A percentile compares a stretch with the other conserved stretches of the same genome.
These are phyloP conservation scores for Sycobia sp. DNA, from an alignment of 1,140 invertebrate genomes.

Conservation along the genomic window DNA sequence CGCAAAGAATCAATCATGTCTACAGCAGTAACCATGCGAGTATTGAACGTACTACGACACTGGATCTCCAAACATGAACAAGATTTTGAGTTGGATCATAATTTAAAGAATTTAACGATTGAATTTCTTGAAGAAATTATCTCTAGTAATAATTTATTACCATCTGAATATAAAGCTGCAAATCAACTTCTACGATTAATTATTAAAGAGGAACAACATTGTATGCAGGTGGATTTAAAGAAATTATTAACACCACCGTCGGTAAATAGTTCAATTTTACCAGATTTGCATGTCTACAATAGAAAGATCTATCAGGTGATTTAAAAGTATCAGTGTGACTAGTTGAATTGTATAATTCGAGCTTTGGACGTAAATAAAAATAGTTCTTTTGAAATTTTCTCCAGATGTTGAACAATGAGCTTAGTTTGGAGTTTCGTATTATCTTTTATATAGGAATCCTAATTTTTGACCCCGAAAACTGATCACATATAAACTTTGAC, in stretches of 20 bases:
- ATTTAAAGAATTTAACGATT: slow-evolving; percentile 78
- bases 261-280: slow-evolving; percentile 59
- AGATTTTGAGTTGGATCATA: slow-evolving; percentile 83
- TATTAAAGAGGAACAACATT: slow-evolving; percentile 72
- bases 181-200: slow-evolving; percentile 79
- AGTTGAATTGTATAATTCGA: too few relatives aligned
- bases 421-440: too few relatives aligned
- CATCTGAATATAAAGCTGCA: slow-evolving; percentile 89
- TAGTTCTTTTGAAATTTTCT: too few relatives aligned
- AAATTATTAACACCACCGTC: slow-evolving; percentile 73
- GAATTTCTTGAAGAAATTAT: slow-evolving; percentile 90
- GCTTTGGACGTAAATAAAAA: too few relatives aligned
- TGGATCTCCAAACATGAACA: slow-evolving; percentile 75
- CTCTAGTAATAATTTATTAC: slow-evolving; percentile 82
- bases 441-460: too few relatives aligned
- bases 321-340: too few relatives aligned
- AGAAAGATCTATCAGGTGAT: too few relatives aligned
- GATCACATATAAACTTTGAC: too few relatives aligned
- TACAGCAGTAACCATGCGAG: slow-evolving; percentile 91
- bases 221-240: slow-evolving; percentile 71
- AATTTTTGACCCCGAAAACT: too few relatives aligned
- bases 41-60: slow-evolving; percentile 83
- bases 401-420: too few relatives aligned
- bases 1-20: slow-evolving; percentile 87
- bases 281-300: too few relatives aligned